Evolutionary conservation across 2,888 invertebrate species (phyloP), one percentile per base, ranked within the genome.

Genomic region (Ferrisia virgata): DNA sequence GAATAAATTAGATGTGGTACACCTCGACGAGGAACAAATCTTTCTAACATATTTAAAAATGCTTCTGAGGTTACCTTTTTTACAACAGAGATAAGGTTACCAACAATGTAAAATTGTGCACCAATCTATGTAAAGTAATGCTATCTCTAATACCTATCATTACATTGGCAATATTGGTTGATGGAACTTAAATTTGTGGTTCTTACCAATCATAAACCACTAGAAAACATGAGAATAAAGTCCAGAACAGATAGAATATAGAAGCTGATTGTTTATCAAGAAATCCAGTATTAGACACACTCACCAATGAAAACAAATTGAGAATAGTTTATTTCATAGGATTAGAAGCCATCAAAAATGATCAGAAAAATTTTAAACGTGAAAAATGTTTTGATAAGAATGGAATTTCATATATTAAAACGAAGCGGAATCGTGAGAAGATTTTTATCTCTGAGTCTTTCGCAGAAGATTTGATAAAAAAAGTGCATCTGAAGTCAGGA

Each of bases 181-280:
- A 85, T 82, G 33, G 82, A 80, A 18, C 47, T 33, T 11, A 47
- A 81, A 72, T 86, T 85, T 80, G 76, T 18, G 4, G 84, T 85
- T 11, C 43, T 72, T 9, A 53, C 85, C 1, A 84, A 86, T 58
- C 85, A 85, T 78, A 86, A 86, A 85, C 86, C 86, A 13, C 78
- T 86, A 28, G 86, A 86, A 85, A 86, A 86, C 76, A n/a, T 86
- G 33, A 86, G 85, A 22, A 80, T 86, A 47, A 86, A 85, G 83
- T 84, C 86, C 15, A 85, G 86, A 81, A 85, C 86, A 18, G 86
- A 86, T 83, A 85, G 18, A 86, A 86, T 58, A 69, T 84, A 58
- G 86, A 86, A 85, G 86, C 86, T 11, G 86, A 86, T 83, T 85
- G 85, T 43, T 58, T 86, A 15, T 86, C 86, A 28, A 86, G 86